Evolutionary conservation across 1,140 invertebrate species (phyloP), one percentile per base, ranked within the genome.

Genomic region (Sarcophaga peregrina): DNA sequence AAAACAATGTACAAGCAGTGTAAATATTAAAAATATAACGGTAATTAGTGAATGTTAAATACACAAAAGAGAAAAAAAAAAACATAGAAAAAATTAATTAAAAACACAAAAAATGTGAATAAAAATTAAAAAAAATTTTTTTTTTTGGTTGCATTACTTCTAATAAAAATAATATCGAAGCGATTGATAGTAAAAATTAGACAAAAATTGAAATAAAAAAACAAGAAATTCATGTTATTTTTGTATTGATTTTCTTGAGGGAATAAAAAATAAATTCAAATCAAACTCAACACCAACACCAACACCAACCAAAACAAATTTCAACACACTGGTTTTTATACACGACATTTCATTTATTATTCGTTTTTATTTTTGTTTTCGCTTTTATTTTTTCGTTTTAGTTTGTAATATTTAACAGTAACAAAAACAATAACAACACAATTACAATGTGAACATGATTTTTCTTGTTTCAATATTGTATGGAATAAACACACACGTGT

Each of bases 211-310:
- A 37, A 37, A 37, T 2, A 4, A 37, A 37, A 37, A 37, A 37
- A 37, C 25, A 37, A 37, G 25, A 37, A 37, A 37, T 58, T 58
- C 6, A 58, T 58, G 7, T 58, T 68, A 37, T 68, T 15, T 13
- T 62, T 68, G 7, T 68, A 68, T 68, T 68, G 62, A 68, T 68
- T 68, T 68, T 68, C 62, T 68, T 68, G 20, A 20, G 62, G 62
- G 17, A 68, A 68, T 20, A 25, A 20, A 25, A 68, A 9, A 13
- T 8, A 58, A 58, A 58, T 58, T n/a, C n/a, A 68, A 68, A 68
- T 68, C 17, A 62, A 62, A 62, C 10, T 15, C 15, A 62, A 62
- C 11, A 62, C 20, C 17, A 13, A 37, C 54, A 13, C 7, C 54
- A n/a, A 20, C 20, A 68, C n/a, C 0, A 62, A 37, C 1, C 1